Evolutionary conservation across 2,113 vertebrate genomes (phyloP).

Genomic region (Rhinogobius similis): DNA sequence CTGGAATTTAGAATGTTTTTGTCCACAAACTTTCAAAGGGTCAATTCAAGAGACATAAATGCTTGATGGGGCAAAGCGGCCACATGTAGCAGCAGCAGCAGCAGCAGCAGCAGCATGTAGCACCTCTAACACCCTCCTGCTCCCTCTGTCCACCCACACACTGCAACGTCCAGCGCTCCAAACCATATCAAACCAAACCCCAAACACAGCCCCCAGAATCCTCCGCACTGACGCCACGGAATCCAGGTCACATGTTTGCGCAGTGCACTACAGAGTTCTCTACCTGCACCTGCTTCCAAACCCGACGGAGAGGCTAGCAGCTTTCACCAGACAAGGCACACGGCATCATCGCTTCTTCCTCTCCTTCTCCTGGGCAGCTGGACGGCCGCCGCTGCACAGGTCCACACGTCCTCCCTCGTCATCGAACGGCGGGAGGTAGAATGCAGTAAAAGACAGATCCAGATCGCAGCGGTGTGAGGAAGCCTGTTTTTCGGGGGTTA

Average conservation of each 20-base stretch:
- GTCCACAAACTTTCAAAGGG: background rate
- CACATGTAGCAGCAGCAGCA: conserved; percentile 62
- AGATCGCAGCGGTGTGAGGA: conserved; percentile 29
- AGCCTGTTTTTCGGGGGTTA: conserved; percentile 36
- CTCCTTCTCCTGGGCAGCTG: too few relatives aligned
- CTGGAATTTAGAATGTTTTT: too few relatives aligned
- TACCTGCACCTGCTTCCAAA: conserved; percentile 32
- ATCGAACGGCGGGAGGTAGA: conserved; percentile 10
- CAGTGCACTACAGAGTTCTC: conserved; percentile 25
- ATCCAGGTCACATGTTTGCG: conserved; percentile 53
- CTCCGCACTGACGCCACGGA: conserved; percentile 23
- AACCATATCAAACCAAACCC: background rate
- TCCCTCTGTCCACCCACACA: conserved; percentile 10
- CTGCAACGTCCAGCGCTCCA: conserved; percentile 4
- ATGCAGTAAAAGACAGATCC: background rate
- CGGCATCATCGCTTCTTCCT: conserved; percentile 28
- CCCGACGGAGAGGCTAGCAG: background rate
- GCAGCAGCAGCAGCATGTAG: conserved; percentile 50
- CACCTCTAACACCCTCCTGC: too few relatives aligned
- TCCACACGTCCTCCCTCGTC: conserved; percentile 60
- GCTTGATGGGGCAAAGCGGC: conserved; percentile 42
- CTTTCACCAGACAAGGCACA: conserved; percentile 59
- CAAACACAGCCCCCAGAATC: background rate
- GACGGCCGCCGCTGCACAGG: conserved; percentile 45
- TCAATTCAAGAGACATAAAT: conserved; percentile 10